Conservation (phyloP, 2,888 invertebrate genomes). For the Tipula confusa region DNA sequence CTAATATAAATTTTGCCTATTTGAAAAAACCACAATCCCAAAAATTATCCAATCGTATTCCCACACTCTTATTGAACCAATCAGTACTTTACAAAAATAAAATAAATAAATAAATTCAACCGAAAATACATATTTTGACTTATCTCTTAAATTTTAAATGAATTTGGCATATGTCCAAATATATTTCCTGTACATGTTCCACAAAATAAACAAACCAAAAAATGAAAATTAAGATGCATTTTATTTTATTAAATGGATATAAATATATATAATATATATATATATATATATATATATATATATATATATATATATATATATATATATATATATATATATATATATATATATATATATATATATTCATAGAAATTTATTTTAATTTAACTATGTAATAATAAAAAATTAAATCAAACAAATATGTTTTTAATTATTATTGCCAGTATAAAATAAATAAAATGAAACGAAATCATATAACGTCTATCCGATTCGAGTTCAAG, state of each 20-base stretch:
- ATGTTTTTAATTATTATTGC: neutral
- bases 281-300: neutral
- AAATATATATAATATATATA: neutral
- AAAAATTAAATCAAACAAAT: neutral
- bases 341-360: neutral
- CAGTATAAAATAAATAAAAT: neutral
- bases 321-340: neutral
- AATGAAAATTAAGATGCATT: constrained; percentile 16
- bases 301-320: neutral
- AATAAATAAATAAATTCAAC: neutral
- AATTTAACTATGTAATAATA: neutral
- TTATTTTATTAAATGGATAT: neutral
- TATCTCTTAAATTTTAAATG: neutral
- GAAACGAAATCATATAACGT: neutral
- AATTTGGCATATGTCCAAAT: neutral
- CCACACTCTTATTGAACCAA: neutral
- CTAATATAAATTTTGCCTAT: too few species aligned
- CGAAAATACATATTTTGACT: neutral
- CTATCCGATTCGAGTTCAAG: neutral
- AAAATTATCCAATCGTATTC: neutral
- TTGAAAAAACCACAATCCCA: neutral
- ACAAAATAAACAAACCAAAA: neutral
- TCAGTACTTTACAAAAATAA: neutral
- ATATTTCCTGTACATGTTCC: neutral
- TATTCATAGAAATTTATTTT: neutral